A percentile compares a stretch with the other conserved stretches of the same genome.
Conservation (phyloP, 2,113 vertebrate genomes). For the Mungos mungo region DNA sequence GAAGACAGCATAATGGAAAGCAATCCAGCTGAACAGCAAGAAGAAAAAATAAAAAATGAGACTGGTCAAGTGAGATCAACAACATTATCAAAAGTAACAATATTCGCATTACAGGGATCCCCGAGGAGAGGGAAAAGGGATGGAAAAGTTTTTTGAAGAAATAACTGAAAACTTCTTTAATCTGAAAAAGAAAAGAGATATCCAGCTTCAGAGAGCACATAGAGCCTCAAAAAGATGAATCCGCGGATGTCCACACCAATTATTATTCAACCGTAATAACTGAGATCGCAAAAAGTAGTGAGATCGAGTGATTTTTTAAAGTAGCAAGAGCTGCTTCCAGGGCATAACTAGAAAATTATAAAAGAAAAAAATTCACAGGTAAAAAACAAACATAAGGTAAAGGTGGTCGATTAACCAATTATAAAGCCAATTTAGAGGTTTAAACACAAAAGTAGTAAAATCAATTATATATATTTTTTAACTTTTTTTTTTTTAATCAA, state of each 20-base stretch:
- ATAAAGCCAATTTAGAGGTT: too few relatives aligned
- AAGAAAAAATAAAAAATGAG: not conserved
- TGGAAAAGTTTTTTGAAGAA: not conserved
- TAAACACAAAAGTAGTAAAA: too few relatives aligned
- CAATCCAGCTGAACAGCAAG: not conserved
- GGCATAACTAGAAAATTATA: too few relatives aligned
- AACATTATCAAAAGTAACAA: not conserved
- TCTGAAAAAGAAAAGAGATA: not conserved
- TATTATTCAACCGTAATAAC: not conserved
- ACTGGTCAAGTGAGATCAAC: not conserved
- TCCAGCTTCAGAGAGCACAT: not conserved
- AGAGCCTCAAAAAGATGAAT: not conserved
- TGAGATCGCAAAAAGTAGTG: not conserved
- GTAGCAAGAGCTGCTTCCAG: not conserved
- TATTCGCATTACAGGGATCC: not conserved
- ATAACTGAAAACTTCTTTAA: not conserved
- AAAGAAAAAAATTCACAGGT: too few relatives aligned
- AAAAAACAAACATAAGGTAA: too few relatives aligned
- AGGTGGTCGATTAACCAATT: too few relatives aligned
- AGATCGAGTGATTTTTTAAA: not conserved
- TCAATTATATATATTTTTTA: too few relatives aligned
- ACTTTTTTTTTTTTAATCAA: not conserved
- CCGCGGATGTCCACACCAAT: not conserved
- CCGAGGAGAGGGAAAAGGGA: not conserved
- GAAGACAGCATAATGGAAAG: not conserved